phyloP scores from a whole-genome alignment of 2,797 vertebrate genomes.

The Neostethus bicornis region DNA sequence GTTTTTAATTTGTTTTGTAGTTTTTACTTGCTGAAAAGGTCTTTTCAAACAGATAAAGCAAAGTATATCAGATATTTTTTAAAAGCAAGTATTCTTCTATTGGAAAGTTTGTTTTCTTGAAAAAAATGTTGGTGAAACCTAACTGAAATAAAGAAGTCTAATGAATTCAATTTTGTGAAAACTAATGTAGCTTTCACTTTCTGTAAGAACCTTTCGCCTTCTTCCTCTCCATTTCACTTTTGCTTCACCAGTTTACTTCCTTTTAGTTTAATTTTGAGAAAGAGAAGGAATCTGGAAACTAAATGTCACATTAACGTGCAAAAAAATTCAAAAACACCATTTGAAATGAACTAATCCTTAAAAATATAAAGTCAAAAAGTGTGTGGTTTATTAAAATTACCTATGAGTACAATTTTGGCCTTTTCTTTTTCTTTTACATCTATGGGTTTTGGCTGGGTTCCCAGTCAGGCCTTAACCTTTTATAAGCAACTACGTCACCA shows the following conservation, averaged over 20 bases:
- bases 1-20: conserved; percentile 28
- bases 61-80: conserved; percentile 2
- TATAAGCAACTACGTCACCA: conserved; percentile 47
- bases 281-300: no score
- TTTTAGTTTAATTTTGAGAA: neutral
- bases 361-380: neutral
- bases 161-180: neutral
- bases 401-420: neutral
- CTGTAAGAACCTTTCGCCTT: neutral
- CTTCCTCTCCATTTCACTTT: neutral
- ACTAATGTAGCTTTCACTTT: neutral
- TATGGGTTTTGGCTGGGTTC: conserved; percentile 25
- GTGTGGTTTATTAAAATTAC: conserved; percentile 6
- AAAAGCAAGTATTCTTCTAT: neutral
- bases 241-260: conserved; percentile 4
- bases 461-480: conserved; percentile 39
- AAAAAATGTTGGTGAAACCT: no score
- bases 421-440: neutral
- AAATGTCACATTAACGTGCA: neutral
- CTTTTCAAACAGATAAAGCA: neutral
- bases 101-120: conserved; percentile 13
- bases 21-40: conserved; percentile 10
- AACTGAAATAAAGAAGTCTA: neutral
- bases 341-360: neutral
- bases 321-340: no score